These are phyloP conservation scores for Ficedula albicollis DNA, from an alignment of 2,797 vertebrate species.

Conservation along the genomic window DNA sequence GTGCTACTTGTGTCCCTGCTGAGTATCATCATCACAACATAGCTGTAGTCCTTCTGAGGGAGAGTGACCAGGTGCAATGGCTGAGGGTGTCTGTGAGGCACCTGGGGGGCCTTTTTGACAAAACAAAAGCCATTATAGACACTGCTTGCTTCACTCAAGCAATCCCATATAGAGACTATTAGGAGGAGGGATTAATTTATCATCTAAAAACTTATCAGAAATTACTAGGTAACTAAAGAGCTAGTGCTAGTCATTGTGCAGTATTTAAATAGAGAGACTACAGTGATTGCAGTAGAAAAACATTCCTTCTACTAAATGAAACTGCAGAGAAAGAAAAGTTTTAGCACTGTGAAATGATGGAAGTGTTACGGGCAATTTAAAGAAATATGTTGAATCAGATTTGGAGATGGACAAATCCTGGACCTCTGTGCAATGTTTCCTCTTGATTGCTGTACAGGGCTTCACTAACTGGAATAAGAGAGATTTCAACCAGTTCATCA, in stretches of 20 bases:
- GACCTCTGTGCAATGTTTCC: background rate
- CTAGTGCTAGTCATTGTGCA: background rate
- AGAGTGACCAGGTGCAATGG: background rate
- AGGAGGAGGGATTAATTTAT: background rate
- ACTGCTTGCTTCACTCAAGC: background rate
- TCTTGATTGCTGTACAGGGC: slow-evolving; percentile 79
- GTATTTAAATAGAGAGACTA: background rate
- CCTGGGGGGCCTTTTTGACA: background rate
- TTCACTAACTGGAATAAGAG: slow-evolving; percentile 99
- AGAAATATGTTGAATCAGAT: background rate
- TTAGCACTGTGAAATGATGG: background rate
- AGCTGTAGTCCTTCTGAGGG: background rate
- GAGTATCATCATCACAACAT: background rate
- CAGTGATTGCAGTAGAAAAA: background rate
- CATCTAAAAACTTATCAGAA: background rate
- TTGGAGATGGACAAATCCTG: background rate
- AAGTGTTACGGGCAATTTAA: background rate
- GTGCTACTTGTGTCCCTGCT: background rate
- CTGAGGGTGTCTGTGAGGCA: background rate
- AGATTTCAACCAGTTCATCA: slow-evolving; percentile 99
- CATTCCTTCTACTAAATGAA: background rate
- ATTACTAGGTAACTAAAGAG: background rate
- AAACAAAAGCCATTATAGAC: background rate
- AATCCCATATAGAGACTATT: background rate
- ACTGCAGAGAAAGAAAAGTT: background rate